These are phyloP conservation scores for Pitangus sulphuratus DNA, from an alignment of 2,797 vertebrate species.

Conservation along the genomic window DNA sequence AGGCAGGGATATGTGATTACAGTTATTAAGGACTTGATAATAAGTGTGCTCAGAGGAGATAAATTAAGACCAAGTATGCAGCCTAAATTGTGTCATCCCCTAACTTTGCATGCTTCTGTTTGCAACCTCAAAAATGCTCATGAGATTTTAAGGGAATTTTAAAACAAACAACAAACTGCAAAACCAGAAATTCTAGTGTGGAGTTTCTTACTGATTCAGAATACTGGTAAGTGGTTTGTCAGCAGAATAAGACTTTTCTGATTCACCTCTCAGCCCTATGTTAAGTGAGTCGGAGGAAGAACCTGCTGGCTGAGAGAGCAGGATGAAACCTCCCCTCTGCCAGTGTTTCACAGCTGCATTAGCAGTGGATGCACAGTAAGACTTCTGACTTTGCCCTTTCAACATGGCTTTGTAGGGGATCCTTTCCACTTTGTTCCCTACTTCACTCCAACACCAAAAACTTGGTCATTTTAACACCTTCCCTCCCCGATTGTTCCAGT, in stretches of 20 bases:
- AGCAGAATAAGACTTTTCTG: neutral
- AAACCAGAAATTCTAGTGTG: neutral
- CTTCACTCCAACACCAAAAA: neutral
- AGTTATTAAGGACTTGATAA: neutral
- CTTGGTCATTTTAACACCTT: neutral
- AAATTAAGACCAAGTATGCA: neutral
- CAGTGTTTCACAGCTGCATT: neutral
- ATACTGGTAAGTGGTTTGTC: neutral
- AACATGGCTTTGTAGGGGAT: neutral
- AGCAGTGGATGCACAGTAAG: too few relatives aligned
- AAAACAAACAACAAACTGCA: neutral
- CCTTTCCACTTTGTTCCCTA: neutral
- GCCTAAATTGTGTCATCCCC: neutral
- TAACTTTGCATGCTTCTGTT: neutral
- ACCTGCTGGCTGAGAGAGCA: neutral
- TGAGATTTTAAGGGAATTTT: neutral
- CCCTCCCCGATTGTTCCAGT: neutral
- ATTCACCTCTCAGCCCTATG: neutral
- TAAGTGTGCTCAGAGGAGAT: neutral
- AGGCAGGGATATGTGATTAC: neutral
- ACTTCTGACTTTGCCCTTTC: rapidly evolving
- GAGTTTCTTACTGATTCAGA: neutral
- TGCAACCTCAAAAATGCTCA: neutral
- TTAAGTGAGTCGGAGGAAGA: neutral
- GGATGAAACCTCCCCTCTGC: neutral